Evolutionary conservation across 2,113 vertebrate species (phyloP).

Genomic region (Phainopepla nitens): DNA sequence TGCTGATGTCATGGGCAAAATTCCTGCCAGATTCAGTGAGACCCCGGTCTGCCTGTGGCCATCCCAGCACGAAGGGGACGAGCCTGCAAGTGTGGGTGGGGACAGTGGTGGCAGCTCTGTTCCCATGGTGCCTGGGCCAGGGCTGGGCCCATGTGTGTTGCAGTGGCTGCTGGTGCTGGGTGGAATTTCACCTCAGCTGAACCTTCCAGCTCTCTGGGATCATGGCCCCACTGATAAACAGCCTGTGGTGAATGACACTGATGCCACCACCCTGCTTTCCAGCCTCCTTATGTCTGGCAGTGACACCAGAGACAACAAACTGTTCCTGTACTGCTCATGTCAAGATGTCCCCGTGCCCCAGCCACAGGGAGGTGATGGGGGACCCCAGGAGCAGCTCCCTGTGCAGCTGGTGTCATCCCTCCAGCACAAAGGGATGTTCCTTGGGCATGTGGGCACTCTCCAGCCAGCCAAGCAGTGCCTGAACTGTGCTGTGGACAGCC

Average conservation of each 20-base stretch:
- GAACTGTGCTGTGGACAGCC: background rate
- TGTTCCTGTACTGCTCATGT: background rate
- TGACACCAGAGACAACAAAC: background rate
- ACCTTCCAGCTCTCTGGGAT: background rate
- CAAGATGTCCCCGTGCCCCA: background rate
- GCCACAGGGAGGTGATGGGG: background rate
- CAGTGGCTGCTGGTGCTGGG: background rate
- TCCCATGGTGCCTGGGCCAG: background rate
- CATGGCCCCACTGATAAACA: background rate
- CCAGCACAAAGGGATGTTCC: background rate
- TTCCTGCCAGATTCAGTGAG: background rate
- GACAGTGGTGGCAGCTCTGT: background rate
- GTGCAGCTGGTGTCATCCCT: background rate
- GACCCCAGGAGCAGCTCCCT: background rate
- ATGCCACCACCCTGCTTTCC: background rate
- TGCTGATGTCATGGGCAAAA: background rate
- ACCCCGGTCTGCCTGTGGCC: background rate
- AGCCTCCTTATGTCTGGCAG: background rate
- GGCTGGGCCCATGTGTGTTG: background rate
- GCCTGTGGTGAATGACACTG: background rate
- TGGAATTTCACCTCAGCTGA: background rate
- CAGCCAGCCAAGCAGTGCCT: background rate
- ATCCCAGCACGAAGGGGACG: rapidly evolving
- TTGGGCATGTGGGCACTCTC: background rate
- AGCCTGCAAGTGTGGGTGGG: background rate